Base-by-base conservation (phyloP, 2,797 vertebrate species). In the Kryptolebias ocellatus region DNA sequence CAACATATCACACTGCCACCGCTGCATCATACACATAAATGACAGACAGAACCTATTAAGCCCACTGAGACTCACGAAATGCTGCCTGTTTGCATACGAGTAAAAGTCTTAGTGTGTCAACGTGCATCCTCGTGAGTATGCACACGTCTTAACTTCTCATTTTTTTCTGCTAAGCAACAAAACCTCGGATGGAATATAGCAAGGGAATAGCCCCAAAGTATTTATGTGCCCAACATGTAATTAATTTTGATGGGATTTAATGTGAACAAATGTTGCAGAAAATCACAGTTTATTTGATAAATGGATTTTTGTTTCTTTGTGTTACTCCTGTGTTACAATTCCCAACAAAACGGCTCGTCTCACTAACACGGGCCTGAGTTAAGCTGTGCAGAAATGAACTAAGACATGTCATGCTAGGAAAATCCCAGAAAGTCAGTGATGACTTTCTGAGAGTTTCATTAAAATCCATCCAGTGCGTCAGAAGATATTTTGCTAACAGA, bases 11-110 rank as follows among this genome's bases (percentile, higher is more conserved):
- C 75, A 86, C 83, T 70, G 70, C 76, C 81, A 74, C 80, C 58
- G 66, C 88, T 83, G 85, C 86, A 88, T 91, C 84, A 89, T 84
- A 81, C 85, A 84, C 81, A 71, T 86, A 81, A 87, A 92, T 90
- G 89, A 91, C 89, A 90, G 89, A 89, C 85, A 83, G 79, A 88
- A 85, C 80, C 90, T 88, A 87, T 90, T 85, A 87, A 82, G 80
- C 76, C 81, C 65, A 75, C 64, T 70, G 79, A 89, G 83, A 87
- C 80, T 39, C 78, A 84, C 84, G 83, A 89, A 42, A 87, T 75
- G 60, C 75, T 81, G 78, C 75, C 79, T 87, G 83, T 81, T 81
- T 87, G 77, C 68, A 64, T 78, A 83, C 39, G 31, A 75, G 74
- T 7, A 55, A 77, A 79, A 79, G 74, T 68, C 69, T 83, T 77